Evolutionary conservation across 2,888 invertebrate genomes (phyloP), one percentile per base, ranked within the genome.

Genomic region (Drosophila putrida): DNA sequence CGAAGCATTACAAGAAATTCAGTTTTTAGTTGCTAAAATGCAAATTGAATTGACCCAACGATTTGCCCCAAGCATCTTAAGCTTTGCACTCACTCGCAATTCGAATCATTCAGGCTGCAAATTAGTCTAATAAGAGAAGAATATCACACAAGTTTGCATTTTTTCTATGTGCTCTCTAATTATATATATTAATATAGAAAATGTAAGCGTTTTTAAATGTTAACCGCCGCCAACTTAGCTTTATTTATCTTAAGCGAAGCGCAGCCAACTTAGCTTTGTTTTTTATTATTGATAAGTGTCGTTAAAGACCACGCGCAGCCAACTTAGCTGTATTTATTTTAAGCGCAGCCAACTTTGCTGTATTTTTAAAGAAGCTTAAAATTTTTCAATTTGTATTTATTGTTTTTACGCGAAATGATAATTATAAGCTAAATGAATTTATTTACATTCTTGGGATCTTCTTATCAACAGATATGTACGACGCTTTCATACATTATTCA

Each of bases 31-130:
- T 62, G 55, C 66, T 67, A 49, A 67, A 82, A 81, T 81, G 88
- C 88, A 81, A 81, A 81, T 81, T 84, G 70, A 78, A 81, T 78
- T 74, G 61, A 60, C 59, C 59, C 53, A 39, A 77, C 60, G 64
- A 64, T 61, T 71, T 44, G 78, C 60, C 57, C 38, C 13, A 39
- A 59, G 64, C 77, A 27, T 54, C 36, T 39, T 6, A 44, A 15
- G 38, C 8, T 55, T 38, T 51, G 25, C 54, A 50, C 51, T 43
- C 44, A 27, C 28, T 13, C 20, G 38, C 25, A 54, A 20, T 58
- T 43, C 43, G 15, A 54, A 10, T 51, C 62, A 72, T 46, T 58
- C 58, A 15, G n/a, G 35, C 46, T 61, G 58, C 50, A 62, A 77
- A 65, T 55, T 39, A 72, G 31, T 65, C 57, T 44, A 15, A 15